These are phyloP conservation scores for Labeo catla DNA, from an alignment of 2,113 vertebrate species.

Conservation along the genomic window DNA sequence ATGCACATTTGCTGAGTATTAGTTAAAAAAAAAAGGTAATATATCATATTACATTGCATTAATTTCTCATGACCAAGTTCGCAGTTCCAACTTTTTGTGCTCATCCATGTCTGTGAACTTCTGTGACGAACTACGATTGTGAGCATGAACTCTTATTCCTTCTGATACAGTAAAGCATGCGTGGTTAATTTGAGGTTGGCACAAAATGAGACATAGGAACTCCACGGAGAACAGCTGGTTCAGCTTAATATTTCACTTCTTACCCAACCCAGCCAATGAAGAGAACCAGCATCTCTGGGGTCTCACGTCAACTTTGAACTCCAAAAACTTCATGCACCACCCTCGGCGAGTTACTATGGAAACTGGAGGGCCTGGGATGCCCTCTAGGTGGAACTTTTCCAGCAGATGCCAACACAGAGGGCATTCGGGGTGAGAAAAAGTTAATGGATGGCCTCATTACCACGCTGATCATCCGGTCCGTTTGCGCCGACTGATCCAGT, in stretches of 20 bases:
- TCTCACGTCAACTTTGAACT: conserved; percentile 16
- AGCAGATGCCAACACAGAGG: conserved; percentile 23
- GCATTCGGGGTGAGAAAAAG: conserved; percentile 14
- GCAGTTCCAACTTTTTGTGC: neutral
- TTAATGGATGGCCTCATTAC: conserved; percentile 33
- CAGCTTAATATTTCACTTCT: conserved; percentile 36
- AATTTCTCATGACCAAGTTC: too few relatives aligned
- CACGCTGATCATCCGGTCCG: neutral
- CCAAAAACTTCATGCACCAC: conserved; percentile 1
- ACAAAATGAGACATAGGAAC: conserved; percentile 47
- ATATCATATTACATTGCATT: too few relatives aligned
- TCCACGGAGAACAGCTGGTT: conserved; percentile 45
- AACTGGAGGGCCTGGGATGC: conserved; percentile 21
- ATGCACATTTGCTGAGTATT: neutral
- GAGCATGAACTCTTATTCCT: conserved; percentile 39
- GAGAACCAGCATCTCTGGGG: conserved; percentile 11
- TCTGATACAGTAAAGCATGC: conserved; percentile 33
- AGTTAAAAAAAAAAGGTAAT: too few relatives aligned
- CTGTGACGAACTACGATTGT: conserved; percentile 40
- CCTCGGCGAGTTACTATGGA: conserved; percentile 33
- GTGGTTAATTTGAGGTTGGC: conserved; percentile 46
- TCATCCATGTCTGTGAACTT: neutral
- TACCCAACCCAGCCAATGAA: conserved; percentile 1
- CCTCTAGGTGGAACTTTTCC: conserved; percentile 7
- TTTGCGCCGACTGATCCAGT: neutral